A percentile compares a stretch with the other conserved stretches of the same genome.
phyloP scores from a whole-genome alignment of 2,113 vertebrate genomes.

The Nycticorax nycticorax region DNA sequence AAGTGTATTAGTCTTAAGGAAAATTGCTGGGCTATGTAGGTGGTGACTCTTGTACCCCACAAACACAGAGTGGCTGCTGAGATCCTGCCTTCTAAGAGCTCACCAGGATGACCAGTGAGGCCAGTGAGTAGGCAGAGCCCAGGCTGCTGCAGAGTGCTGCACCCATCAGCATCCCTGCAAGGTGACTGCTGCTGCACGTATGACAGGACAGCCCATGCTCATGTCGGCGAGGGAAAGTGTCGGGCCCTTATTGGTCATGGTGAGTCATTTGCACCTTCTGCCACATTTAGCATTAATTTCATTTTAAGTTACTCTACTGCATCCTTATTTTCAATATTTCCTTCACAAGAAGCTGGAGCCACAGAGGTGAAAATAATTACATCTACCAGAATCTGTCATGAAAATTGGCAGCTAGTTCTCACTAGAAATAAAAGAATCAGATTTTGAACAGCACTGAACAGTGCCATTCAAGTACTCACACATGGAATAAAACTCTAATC shows the following conservation, averaged over 20 bases:
- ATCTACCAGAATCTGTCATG: neutral
- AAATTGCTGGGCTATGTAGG: neutral
- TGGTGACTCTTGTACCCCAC: neutral
- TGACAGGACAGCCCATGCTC: neutral
- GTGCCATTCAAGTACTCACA: neutral
- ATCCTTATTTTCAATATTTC: slow-evolving; percentile 6
- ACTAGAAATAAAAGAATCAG: neutral
- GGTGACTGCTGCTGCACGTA: neutral
- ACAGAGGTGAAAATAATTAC: neutral
- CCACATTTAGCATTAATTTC: slow-evolving; percentile 8
- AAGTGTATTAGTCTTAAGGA: neutral
- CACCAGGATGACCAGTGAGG: neutral
- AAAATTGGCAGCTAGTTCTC: neutral
- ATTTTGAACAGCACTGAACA: neutral
- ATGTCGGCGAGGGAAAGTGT: neutral
- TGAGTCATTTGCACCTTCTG: slow-evolving; percentile 43
- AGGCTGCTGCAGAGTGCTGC: neutral
- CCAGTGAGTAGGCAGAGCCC: neutral
- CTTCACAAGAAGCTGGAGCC: slow-evolving; percentile 9
- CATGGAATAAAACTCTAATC: neutral
- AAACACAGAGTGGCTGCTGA: neutral
- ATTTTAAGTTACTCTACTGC: neutral
- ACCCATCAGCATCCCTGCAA: neutral
- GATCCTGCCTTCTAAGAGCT: slow-evolving; percentile 12
- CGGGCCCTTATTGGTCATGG: neutral